Evolutionary conservation across 2,888 invertebrate species (phyloP).

Genomic region (Thymelicus sylvestris): DNA sequence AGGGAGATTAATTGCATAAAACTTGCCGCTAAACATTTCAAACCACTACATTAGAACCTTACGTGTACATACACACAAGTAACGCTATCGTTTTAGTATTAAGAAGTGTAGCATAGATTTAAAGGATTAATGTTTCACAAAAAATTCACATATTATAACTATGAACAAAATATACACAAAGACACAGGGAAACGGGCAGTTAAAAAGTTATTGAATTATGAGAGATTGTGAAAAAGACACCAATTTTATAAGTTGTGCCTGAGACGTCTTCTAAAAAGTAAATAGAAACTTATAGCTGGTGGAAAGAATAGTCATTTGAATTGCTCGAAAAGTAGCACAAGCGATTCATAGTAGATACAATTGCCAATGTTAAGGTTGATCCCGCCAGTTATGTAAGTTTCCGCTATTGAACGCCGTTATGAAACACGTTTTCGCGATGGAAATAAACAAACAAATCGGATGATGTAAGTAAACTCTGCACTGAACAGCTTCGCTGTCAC

Average conservation of each 20-base stretch:
- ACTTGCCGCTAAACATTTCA: no score
- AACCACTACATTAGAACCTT: no score
- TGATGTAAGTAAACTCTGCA: conserved; percentile 14
- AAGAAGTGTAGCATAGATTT: no score
- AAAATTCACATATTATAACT: no score
- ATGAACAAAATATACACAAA: no score
- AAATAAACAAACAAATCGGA: conserved; percentile 25
- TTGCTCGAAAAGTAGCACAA: neutral
- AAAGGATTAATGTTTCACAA: no score
- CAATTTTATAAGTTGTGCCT: neutral
- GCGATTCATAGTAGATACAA: conserved; percentile 10
- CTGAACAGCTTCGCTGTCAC: conserved; percentile 14
- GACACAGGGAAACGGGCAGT: no score
- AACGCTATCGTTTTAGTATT: no score
- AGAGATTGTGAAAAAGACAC: neutral
- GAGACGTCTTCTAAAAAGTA: no score
- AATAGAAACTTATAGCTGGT: neutral
- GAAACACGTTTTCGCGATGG: conserved; percentile 16
- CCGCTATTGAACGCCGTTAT: conserved; percentile 14
- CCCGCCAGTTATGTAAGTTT: conserved; percentile 18
- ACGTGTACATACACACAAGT: no score
- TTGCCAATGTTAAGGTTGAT: conserved; percentile 26
- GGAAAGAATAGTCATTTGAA: neutral
- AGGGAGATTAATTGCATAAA: no score
- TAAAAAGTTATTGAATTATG: no score